Percentiles rank a stretch among this genome's conserved stretches.
Conservation (phyloP, 2,797 vertebrate genomes). For the Cossypha caffra region DNA sequence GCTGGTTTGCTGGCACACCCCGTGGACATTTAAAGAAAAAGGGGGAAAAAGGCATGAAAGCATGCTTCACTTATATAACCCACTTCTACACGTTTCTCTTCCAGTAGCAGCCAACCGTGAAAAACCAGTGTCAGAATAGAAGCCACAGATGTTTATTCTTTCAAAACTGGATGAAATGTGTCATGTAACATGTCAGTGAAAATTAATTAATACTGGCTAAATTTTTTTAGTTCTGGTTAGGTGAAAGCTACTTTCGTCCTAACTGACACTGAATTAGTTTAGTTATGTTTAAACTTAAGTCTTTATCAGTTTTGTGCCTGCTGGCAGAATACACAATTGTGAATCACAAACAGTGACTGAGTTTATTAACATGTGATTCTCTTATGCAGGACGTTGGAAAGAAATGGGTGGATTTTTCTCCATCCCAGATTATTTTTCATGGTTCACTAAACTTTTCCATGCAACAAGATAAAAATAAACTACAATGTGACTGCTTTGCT, state of each 20-base stretch:
- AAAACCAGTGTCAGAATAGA: background rate
- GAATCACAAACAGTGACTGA: background rate
- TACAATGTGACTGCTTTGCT: background rate
- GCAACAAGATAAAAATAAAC: slow-evolving; percentile 44
- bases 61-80: background rate
- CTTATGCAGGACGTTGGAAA: slow-evolving; percentile 18
- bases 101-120: background rate
- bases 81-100: background rate
- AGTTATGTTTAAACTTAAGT: background rate
- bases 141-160: background rate
- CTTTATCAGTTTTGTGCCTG: background rate
- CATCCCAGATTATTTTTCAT: background rate
- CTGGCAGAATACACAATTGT: background rate
- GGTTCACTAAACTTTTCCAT: slow-evolving; percentile 47
- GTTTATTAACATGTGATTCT: slow-evolving; percentile 27
- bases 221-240: background rate
- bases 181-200: background rate
- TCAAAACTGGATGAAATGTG: background rate
- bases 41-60: background rate
- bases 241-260: background rate
- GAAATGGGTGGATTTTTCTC: slow-evolving; percentile 1
- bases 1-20: background rate
- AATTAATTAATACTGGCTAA: background rate
- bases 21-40: background rate
- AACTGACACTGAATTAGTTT: background rate